Evolutionary conservation across 2,888 invertebrate species (phyloP).

Genomic region (Patella depressa): DNA sequence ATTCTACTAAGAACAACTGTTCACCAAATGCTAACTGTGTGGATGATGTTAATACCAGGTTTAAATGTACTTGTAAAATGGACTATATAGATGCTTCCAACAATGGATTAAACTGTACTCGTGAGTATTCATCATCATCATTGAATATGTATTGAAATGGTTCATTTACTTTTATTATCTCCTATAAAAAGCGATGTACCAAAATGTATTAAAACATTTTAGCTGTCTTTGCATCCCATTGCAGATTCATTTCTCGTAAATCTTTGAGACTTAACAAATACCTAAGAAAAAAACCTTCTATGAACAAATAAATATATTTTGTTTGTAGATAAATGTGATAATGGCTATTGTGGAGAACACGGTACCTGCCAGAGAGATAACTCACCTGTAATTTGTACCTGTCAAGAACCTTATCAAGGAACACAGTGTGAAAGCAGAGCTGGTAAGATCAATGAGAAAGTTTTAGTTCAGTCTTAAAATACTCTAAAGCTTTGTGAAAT

Average conservation of each 20-base stretch:
- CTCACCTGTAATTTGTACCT: neutral
- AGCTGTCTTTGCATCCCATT: too few relatives aligned
- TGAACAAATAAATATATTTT: too few relatives aligned
- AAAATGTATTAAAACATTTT: too few relatives aligned
- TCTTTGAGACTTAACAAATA: too few relatives aligned
- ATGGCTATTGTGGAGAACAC: neutral
- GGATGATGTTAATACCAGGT: neutral
- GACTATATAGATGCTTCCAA: neutral
- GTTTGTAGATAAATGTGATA: neutral
- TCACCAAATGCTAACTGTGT: slow-evolving; percentile 10
- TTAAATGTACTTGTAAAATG: slow-evolving; percentile 15
- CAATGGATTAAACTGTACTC: slow-evolving; percentile 15
- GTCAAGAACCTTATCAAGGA: neutral
- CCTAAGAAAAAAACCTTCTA: too few relatives aligned
- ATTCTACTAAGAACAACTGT: slow-evolving; percentile 9
- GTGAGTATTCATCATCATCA: slow-evolving; percentile 7
- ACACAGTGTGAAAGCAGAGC: neutral
- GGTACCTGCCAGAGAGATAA: neutral
- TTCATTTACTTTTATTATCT: too few relatives aligned
- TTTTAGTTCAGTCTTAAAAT: too few relatives aligned
- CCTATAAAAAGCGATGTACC: too few relatives aligned
- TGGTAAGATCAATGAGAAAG: neutral
- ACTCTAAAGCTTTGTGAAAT: too few relatives aligned
- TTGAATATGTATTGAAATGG: too few relatives aligned
- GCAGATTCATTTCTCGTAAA: too few relatives aligned